These are phyloP conservation scores for Notarius lentiginosus DNA, from an alignment of 2,113 vertebrate genomes.

Conservation along the genomic window DNA sequence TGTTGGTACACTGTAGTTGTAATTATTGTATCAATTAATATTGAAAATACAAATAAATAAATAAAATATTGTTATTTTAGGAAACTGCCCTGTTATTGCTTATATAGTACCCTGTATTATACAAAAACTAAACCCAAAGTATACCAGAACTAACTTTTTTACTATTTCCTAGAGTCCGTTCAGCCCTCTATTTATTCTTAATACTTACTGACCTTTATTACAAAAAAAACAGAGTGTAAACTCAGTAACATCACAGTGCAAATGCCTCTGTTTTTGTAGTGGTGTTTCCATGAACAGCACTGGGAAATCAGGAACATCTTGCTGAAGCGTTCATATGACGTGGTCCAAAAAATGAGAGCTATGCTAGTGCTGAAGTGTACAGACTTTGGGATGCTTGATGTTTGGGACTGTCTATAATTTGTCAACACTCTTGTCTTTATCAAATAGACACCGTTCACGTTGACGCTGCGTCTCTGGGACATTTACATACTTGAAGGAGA, in stretches of 20 bases:
- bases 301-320: background rate
- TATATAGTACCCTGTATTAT: background rate
- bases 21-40: background rate
- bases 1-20: background rate
- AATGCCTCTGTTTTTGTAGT: too few species aligned
- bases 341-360: too few species aligned
- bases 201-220: background rate
- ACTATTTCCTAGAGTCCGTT: background rate
- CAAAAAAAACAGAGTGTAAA: background rate
- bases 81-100: background rate
- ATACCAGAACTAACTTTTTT: background rate
- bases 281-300: background rate
- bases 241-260: too few species aligned
- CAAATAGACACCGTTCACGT: conserved; percentile 81
- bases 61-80: background rate
- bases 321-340: too few species aligned
- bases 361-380: background rate
- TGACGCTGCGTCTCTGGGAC: conserved; percentile 85
- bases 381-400: background rate
- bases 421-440: conserved; percentile 14
- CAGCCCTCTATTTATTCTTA: background rate
- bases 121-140: background rate
- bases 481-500: conserved; percentile 88
- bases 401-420: background rate
- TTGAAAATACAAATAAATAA: background rate